These are phyloP conservation scores for Channa maculata DNA, from an alignment of 2,113 vertebrate species.

Conservation along the genomic window DNA sequence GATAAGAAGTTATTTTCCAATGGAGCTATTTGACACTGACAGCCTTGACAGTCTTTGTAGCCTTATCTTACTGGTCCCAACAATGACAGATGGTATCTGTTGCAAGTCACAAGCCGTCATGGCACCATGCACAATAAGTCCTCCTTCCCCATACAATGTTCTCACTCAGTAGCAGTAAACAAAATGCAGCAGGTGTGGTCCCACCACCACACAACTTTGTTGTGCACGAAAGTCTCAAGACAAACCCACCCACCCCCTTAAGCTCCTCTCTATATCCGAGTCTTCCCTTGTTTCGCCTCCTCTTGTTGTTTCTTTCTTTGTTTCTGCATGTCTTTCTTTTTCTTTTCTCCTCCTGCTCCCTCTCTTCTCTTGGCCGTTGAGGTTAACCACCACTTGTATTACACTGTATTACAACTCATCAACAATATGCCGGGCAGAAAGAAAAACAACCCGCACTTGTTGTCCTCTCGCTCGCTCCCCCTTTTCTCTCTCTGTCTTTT, in stretches of 20 bases:
- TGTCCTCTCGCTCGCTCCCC: constrained; percentile 47
- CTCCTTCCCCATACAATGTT: constrained; percentile 12
- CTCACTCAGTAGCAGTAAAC: constrained; percentile 39
- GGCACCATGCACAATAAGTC: constrained; percentile 26
- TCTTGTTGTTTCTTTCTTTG: background rate
- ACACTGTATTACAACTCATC: constrained; percentile 81
- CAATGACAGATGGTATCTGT: constrained; percentile 63
- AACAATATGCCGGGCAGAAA: constrained; percentile 71
- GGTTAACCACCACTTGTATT: constrained; percentile 87
- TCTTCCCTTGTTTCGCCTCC: constrained; percentile 14
- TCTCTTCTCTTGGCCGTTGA: constrained; percentile 72
- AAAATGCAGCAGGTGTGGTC: constrained; percentile 35
- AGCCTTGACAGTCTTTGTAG: constrained; percentile 24
- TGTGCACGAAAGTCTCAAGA: constrained; percentile 14
- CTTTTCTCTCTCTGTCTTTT: constrained; percentile 38
- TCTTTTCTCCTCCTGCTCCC: constrained; percentile 41
- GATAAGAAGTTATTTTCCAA: constrained; percentile 12
- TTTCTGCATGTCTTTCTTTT: constrained; percentile 17
- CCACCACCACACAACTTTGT: constrained; percentile 18
- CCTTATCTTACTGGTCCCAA: constrained; percentile 40
- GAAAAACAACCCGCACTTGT: constrained; percentile 65
- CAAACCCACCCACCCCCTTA: background rate
- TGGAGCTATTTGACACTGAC: constrained; percentile 43
- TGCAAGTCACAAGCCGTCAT: constrained; percentile 39
- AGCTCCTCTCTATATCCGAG: constrained; percentile 18